Conservation (phyloP, 2,888 invertebrate genomes). For the Drosophila vallismaia region DNA sequence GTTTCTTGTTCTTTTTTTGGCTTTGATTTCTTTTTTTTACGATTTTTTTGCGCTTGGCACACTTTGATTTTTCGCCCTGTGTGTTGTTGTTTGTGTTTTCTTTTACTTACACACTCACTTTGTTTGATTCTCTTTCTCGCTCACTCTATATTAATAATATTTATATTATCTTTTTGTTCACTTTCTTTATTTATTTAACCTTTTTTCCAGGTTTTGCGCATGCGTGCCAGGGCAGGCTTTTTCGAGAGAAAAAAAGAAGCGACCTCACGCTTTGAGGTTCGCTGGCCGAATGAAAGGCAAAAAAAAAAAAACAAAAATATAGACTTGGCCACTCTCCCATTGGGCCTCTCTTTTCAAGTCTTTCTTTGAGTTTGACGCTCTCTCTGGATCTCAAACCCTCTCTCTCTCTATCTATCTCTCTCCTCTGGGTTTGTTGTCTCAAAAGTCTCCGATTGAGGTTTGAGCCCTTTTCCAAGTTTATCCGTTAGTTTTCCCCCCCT, state of each 20-base stretch:
- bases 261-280: constrained; percentile 69
- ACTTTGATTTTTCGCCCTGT: constrained; percentile 49
- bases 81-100: constrained; percentile 2
- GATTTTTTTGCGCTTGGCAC: constrained; percentile 57
- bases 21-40: constrained; percentile 69
- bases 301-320: constrained; percentile 9
- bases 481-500: constrained; percentile 21
- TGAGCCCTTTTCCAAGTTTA: constrained; percentile 22
- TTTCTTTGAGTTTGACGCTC: neutral
- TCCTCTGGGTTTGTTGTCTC: neutral
- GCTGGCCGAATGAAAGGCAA: constrained; percentile 63
- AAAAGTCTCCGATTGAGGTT: neutral
- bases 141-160: neutral
- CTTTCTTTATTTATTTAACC: constrained; percentile 62
- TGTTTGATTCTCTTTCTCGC: neutral
- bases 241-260: constrained; percentile 30
- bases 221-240: constrained; percentile 23
- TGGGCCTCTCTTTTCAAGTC: neutral
- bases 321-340: constrained; percentile 4
- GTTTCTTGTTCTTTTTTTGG: constrained; percentile 35
- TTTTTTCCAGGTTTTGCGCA: constrained; percentile 29
- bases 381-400: neutral
- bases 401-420: neutral
- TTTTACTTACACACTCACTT: constrained; percentile 21
- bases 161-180: constrained; percentile 32